A percentile compares a stretch with the other conserved stretches of the same genome.
Evolutionary conservation across 2,797 vertebrate genomes (phyloP).

Genomic region (Periparus ater): DNA sequence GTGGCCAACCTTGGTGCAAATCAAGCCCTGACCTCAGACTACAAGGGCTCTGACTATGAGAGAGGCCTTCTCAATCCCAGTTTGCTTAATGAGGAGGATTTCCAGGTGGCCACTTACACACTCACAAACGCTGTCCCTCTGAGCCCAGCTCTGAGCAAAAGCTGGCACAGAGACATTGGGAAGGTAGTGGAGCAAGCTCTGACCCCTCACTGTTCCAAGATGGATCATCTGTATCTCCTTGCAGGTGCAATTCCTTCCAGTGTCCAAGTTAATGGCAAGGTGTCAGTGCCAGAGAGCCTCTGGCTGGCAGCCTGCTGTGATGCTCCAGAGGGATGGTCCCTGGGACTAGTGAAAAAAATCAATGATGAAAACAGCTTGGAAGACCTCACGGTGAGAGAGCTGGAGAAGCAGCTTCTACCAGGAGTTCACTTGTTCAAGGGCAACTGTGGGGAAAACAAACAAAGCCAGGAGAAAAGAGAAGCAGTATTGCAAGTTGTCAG

Average conservation of each 20-base stretch:
- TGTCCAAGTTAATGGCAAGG: slow-evolving; percentile 56
- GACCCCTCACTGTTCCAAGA: slow-evolving; percentile 69
- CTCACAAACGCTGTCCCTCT: slow-evolving; percentile 75
- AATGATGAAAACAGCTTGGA: slow-evolving; percentile 40
- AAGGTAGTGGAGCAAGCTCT: slow-evolving; percentile 68
- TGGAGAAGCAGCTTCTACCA: slow-evolving; percentile 70
- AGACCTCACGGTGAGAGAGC: slow-evolving; percentile 67
- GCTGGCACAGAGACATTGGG: slow-evolving; percentile 71
- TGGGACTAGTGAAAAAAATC: slow-evolving; percentile 71
- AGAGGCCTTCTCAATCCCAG: slow-evolving; percentile 74
- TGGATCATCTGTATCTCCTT: slow-evolving; percentile 71
- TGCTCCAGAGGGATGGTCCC: slow-evolving; percentile 68
- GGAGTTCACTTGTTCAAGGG: slow-evolving; percentile 70
- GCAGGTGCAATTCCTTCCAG: slow-evolving; percentile 73
- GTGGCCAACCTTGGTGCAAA: slow-evolving; percentile 72
- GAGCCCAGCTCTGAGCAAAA: slow-evolving; percentile 60
- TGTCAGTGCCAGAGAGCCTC: slow-evolving; percentile 71
- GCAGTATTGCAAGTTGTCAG: slow-evolving; percentile 62
- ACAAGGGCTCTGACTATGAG: slow-evolving; percentile 68
- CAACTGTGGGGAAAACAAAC: slow-evolving; percentile 59
- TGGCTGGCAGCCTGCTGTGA: slow-evolving; percentile 82
- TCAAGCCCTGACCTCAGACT: slow-evolving; percentile 78
- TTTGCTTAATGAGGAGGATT: slow-evolving; percentile 57
- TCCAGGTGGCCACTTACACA: slow-evolving; percentile 54
- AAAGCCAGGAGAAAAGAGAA: slow-evolving; percentile 65